phyloP scores from a whole-genome alignment of 2,113 vertebrate genomes.

The Serinus canaria region DNA sequence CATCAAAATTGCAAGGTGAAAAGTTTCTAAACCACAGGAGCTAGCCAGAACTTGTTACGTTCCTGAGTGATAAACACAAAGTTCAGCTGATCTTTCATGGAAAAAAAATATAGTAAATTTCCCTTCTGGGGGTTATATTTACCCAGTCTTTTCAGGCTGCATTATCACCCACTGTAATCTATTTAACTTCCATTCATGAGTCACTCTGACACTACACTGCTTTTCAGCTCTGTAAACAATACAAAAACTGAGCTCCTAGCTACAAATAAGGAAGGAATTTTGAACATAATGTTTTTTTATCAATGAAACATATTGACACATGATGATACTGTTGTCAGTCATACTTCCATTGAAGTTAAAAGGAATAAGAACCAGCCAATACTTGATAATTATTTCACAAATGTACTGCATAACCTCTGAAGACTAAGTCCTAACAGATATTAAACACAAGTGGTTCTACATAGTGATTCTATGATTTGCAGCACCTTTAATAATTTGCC shows the following conservation, averaged over 20 bases:
- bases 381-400: not conserved
- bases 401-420: not conserved
- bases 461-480: not conserved
- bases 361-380: not conserved
- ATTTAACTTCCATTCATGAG: slow-evolving; percentile 37
- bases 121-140: slow-evolving; percentile 31
- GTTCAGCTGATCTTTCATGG: slow-evolving; percentile 26
- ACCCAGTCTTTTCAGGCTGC: not conserved
- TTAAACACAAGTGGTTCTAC: not conserved
- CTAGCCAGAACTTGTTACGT: slow-evolving; percentile 24
- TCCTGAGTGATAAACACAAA: slow-evolving; percentile 33
- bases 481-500: not conserved
- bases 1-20: not conserved
- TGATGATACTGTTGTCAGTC: not conserved
- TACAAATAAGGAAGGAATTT: slow-evolving; percentile 5
- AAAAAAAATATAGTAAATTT: slow-evolving; percentile 32
- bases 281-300: not conserved
- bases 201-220: not conserved
- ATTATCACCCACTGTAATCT: not conserved
- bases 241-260: not conserved
- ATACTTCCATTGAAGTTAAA: not conserved
- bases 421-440: not conserved
- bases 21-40: not conserved
- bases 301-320: not conserved
- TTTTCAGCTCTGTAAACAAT: slow-evolving; percentile 30